Conservation (phyloP, 2,797 vertebrate genomes). For the Zenarchopterus dispar region DNA sequence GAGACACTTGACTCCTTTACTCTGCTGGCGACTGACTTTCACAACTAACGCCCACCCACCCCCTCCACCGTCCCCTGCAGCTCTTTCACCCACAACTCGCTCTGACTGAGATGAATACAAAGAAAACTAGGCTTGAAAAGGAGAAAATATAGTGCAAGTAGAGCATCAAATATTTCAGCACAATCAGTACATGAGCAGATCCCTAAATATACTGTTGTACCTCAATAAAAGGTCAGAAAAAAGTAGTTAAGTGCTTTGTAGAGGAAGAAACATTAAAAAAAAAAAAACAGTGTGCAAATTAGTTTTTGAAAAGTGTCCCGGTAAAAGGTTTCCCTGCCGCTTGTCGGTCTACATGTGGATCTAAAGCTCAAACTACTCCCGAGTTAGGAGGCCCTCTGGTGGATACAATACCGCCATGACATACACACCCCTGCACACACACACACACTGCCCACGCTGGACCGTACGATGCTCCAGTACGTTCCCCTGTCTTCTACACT, state of each 20-base stretch:
- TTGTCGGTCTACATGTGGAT: slow-evolving; percentile 29
- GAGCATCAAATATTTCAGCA: no score
- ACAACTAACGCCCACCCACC: slow-evolving; percentile 55
- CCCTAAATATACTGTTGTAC: no score
- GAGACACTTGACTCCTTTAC: slow-evolving; percentile 77
- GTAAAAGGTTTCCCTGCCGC: slow-evolving; percentile 63
- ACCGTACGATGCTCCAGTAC: slow-evolving; percentile 40
- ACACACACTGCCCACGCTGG: slow-evolving; percentile 15
- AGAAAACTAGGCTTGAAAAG: slow-evolving; percentile 15
- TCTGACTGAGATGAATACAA: slow-evolving; percentile 43
- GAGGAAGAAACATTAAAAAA: not conserved
- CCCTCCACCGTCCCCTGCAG: slow-evolving; percentile 15
- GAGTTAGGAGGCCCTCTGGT: slow-evolving; percentile 98
- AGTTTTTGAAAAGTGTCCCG: slow-evolving; percentile 37
- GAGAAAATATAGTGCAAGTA: not conserved
- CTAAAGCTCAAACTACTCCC: slow-evolving; percentile 47
- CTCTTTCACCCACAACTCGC: slow-evolving; percentile 42
- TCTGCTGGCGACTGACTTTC: slow-evolving; percentile 74
- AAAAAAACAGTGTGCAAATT: not conserved
- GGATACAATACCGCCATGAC: slow-evolving; percentile 84
- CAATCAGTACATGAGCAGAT: no score
- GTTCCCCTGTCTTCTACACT: slow-evolving; percentile 25
- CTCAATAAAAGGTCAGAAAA: no score
- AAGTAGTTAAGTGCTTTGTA: no score
- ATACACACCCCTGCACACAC: slow-evolving; percentile 54